Percentiles rank a stretch among this genome's conserved stretches.
Conservation (phyloP, 1,140 invertebrate species). For the Nautilus pompilius region DNA sequence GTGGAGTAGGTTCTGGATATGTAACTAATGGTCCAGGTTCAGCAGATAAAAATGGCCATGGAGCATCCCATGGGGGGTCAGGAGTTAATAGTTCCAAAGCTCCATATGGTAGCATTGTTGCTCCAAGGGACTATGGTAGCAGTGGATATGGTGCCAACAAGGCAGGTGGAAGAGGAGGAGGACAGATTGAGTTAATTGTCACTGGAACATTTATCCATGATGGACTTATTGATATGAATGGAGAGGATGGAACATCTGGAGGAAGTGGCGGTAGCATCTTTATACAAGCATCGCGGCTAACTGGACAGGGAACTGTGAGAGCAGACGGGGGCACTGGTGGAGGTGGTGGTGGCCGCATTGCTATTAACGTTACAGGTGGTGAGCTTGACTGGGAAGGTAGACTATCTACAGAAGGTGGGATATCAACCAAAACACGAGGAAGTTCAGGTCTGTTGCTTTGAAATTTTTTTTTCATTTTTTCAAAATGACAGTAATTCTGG, state of each 20-base stretch:
- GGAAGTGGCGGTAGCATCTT: conserved; percentile 34
- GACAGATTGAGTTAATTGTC: conserved; percentile 28
- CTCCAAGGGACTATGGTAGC: conserved; percentile 31
- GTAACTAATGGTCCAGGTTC: conserved; percentile 20
- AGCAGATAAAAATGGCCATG: conserved; percentile 10
- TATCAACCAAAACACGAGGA: neutral
- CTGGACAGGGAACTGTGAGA: conserved; percentile 21
- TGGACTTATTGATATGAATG: conserved; percentile 36
- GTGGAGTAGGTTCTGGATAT: conserved; percentile 28
- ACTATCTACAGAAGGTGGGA: neutral
- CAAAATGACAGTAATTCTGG: too few relatives aligned
- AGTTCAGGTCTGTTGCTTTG: neutral
- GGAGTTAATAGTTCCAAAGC: conserved; percentile 18
- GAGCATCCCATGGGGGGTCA: conserved; percentile 28
- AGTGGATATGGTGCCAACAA: conserved; percentile 26
- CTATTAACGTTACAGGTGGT: conserved; percentile 10
- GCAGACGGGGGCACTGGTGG: conserved; percentile 28
- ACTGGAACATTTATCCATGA: conserved; percentile 15
- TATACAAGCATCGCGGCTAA: conserved; percentile 15
- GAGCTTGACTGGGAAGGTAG: neutral
- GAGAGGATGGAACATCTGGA: conserved; percentile 14
- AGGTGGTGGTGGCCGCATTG: conserved; percentile 33
- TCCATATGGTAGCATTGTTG: conserved; percentile 29
- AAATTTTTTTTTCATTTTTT: too few relatives aligned
- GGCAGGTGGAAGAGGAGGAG: conserved; percentile 27